Base-by-base conservation (phyloP, 2,888 invertebrate genomes). In the Cyclophora punctaria region DNA sequence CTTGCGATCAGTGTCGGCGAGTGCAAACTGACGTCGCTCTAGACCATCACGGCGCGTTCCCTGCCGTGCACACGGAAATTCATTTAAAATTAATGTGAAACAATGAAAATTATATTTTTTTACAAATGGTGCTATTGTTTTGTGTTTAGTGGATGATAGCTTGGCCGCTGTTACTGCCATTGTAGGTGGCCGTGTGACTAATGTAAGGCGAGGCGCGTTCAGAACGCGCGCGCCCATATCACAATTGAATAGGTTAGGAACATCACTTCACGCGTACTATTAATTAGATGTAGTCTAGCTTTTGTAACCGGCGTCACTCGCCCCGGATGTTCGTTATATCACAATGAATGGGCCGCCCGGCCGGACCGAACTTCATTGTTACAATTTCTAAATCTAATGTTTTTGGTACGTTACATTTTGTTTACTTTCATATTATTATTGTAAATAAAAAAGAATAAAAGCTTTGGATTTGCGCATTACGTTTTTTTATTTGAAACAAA, bases 391-490 rank as follows among this genome's bases (percentile, higher is more conserved):
- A 82, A 80, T 78, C 72, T 78, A 78, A 69, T 67, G 78, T 77
- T 78, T 79, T 85, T 83, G 78, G 81, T 86, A 85, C 76, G 78
- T 84, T 82, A 84, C 76, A 81, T 80, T 86, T 87, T 88, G 87
- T 85, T 87, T 86, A 87, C 84, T 88, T 87, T 87, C 86, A 83
- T 87, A 87, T 85, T 83, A 78, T 76, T 61, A 86, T 82, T 86
- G 86, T 86, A 87, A 84, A 88, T 86, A 87, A 85, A 80, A 68
- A 71, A 69, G 50, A 60, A 84, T 83, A 81, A 87, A 87, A 86
- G 87, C 87, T 87, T 87, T 87, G 85, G 83, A 88, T 84, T 86
- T 84, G 81, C 74, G 65, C 48, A 62, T 65, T 67, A 44, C 53
- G 69, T 77, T 78, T 77, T 46, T 55, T 53, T 20, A 20, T 20